Base-by-base conservation (phyloP, 2,113 vertebrate species). In the Myotis yumanensis region DNA sequence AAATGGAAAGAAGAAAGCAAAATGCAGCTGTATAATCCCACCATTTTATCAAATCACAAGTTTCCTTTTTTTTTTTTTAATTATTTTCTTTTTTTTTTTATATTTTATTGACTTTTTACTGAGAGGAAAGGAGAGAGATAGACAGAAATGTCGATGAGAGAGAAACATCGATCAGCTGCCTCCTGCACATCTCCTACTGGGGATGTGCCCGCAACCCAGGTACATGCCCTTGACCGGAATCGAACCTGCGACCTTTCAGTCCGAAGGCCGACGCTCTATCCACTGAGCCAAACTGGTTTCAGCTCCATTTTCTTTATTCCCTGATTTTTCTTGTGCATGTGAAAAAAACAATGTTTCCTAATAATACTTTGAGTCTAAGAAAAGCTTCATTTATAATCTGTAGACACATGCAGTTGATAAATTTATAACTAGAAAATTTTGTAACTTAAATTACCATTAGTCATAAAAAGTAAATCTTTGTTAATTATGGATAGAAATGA, bases 401-500 rank as follows among this genome's bases (percentile, higher is more conserved):
- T 90, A 90, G 57, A 72, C 22, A 64, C 35, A 81, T 93, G n/a
- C 23, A 85, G 15, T 57, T 66, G 20, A 68, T 64, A 64, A 54
- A 62, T 54, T 71, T 83, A 22, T 77, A 72, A 90, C 43, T 86
- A 43, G 71, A 72, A 72, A 86, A 68, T 86, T 86, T 73, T 59
- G 12, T 73, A 90, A 72, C 54, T 69, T 76, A 72, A 85, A 69
- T 85, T 66, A 57, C 0, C 71, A 51, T 59, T 30, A 96, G 37
- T 81, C 4, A 25, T 84, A 66, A 4, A 79, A 57, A 92, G 48
- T 90, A 88, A 84, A 68, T 69, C 5, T 89, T 95, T 43, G 2
- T 64, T 81, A 87, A 88, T 96, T 96, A 87, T 81, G 57, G 80
- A 84, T 48, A 30, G 12, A 93, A 95, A 57, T 91, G 32, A 92